phyloP scores from a whole-genome alignment of 2,888 invertebrate genomes.

The Tribolium freemani region DNA sequence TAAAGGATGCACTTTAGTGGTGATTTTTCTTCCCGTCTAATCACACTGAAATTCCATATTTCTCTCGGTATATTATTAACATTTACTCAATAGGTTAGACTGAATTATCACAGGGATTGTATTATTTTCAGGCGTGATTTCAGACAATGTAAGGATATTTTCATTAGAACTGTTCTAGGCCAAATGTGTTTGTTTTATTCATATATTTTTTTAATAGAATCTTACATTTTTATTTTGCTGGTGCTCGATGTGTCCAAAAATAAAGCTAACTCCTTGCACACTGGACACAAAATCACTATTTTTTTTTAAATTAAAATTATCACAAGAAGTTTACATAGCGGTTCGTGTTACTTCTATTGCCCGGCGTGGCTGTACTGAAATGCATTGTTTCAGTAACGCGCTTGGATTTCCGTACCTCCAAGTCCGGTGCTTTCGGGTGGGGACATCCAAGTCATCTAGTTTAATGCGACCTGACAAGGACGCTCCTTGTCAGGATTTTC shows the following conservation, averaged over 20 bases:
- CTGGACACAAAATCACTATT: constrained; percentile 23
- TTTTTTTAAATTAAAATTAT: background rate
- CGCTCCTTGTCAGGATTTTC: constrained; percentile 37
- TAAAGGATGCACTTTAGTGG: constrained; percentile 31
- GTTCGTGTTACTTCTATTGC: constrained; percentile 22
- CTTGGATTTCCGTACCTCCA: constrained; percentile 34
- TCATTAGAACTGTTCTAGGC: background rate
- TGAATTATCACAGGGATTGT: background rate
- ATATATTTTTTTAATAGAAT: background rate
- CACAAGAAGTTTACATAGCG: constrained; percentile 31
- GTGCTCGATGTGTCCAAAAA: constrained; percentile 24
- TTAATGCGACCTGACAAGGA: constrained; percentile 41
- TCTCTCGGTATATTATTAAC: constrained; percentile 30
- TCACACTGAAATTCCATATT: constrained; percentile 11
- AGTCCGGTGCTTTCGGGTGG: constrained; percentile 39
- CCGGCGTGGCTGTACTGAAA: constrained; percentile 43
- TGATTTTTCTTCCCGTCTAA: constrained; percentile 18
- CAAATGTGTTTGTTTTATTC: background rate
- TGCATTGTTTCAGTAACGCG: constrained; percentile 42
- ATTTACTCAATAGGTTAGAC: constrained; percentile 44
- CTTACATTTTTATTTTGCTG: constrained; percentile 31
- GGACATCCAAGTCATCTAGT: constrained; percentile 37
- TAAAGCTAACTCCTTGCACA: constrained; percentile 13
- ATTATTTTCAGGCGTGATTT: background rate
- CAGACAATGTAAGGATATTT: background rate